Evolutionary conservation across 1,140 invertebrate species (phyloP).

Genomic region (Drosophila pachea): DNA sequence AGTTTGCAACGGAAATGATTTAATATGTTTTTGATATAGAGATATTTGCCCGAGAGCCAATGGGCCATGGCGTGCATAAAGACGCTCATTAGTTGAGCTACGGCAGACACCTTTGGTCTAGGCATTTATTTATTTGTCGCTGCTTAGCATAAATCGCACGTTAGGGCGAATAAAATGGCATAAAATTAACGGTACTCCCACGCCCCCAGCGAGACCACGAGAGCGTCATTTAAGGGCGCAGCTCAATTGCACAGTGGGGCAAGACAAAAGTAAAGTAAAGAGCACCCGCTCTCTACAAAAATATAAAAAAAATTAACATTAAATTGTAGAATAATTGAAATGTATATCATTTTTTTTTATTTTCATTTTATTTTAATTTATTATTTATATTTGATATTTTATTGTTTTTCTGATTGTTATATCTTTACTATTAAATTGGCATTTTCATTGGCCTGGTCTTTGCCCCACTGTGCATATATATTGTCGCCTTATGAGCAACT

Average conservation of each 20-base stretch:
- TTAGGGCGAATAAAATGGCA: slow-evolving; percentile 68
- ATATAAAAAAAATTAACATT: not conserved
- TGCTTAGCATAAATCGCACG: slow-evolving; percentile 73
- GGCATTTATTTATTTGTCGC: slow-evolving; percentile 67
- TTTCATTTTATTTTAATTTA: too few relatives aligned
- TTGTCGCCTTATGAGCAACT: slow-evolving; percentile 32
- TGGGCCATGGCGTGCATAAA: slow-evolving; percentile 37
- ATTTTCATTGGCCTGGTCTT: not conserved
- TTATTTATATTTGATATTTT: too few relatives aligned
- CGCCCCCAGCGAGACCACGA: slow-evolving; percentile 18
- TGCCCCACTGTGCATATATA: slow-evolving; percentile 49
- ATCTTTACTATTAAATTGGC: too few relatives aligned
- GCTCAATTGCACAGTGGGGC: slow-evolving; percentile 41
- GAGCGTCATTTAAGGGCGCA: slow-evolving; percentile 18
- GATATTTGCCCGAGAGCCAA: slow-evolving; percentile 10
- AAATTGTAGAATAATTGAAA: too few relatives aligned
- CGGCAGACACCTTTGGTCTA: slow-evolving; percentile 55
- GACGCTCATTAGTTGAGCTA: slow-evolving; percentile 37
- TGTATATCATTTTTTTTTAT: too few relatives aligned
- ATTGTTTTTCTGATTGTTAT: too few relatives aligned
- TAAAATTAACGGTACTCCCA: slow-evolving; percentile 65
- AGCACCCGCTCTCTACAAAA: not conserved
- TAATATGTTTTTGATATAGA: too few relatives aligned
- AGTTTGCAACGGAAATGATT: slow-evolving; percentile 3
- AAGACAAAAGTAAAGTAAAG: not conserved